Base-by-base conservation (phyloP, 2,797 vertebrate species). In the Huso huso region DNA sequence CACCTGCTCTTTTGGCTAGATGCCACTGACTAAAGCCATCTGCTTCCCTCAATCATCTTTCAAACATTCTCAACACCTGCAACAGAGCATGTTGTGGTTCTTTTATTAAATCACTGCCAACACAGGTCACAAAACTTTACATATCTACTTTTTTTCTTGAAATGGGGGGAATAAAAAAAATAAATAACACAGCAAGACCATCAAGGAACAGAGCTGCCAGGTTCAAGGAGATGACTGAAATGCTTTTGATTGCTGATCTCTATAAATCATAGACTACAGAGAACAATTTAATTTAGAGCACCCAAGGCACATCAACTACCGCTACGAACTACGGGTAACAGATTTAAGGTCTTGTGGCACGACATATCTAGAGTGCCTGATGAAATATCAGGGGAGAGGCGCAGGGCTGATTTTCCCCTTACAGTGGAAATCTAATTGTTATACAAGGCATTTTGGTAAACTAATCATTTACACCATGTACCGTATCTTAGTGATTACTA, bases 1-100 rank as follows among this genome's bases (percentile, higher is more conserved):
- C 95, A 98, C 96, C 96, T 98, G 96, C 96, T 97, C 95, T 93
- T 96, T 94, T 98, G 96, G 96, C 96, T 93, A 92, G 92, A 92
- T 93, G 94, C 95, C 96, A 98, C 95, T 93, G 93, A 91, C 93
- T 94, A 92, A 91, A 95, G 95, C 96, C 96, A 98, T 98, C 96
- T 98, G 95, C 93, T 92, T 87, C 87, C 88, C 88, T 91, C 91
- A 86, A 87, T 90, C 89, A 91, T 90, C 91, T 93, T 91, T 88
- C 90, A 88, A 88, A 84, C 89, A 86, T 86, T 86, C 84, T 85
- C 88, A 88, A 88, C 89, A 89, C 89, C 90, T 89, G 89, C 90
- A 86, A 84, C 82, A 85, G 84, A 82, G 71, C 75, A 74, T 84
- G 88, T 84, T 83, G 81, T 83, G 86, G 84, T 81, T 83, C 81